Base-by-base conservation (phyloP, 92 coral and sea anemone species). In the Pocillopora grandis region DNA sequence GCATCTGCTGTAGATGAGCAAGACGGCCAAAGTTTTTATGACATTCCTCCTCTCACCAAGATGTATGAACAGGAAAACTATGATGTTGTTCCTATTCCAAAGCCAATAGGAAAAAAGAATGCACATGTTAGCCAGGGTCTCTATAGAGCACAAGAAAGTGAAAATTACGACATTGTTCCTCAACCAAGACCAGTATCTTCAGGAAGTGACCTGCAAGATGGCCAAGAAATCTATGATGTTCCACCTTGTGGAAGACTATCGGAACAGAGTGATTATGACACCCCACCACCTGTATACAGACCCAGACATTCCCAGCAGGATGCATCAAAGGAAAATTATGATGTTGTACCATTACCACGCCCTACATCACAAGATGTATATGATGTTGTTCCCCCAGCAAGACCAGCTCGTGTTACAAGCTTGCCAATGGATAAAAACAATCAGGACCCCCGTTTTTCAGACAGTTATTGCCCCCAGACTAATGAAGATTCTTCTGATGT, bases 161-260 rank as follows among this genome's bases (percentile, higher is more conserved):
- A 89, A 76, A 89, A 58, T 48, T 91, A 91, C 80, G 94, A 90
- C 75, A 76, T 42, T 23, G 88, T 90, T 33, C 95, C 95, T 55
- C 80, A 74, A 48, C 83, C 84, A n/a, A 76, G 86, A 20, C 72
- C 80, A 42, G 75, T 62, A 68, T 83, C 77, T 19, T 64, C 74
- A 21, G 36, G 19, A 19, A 65, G 85, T 18, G 21, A 33, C 21
- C 7, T 49, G 16, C n/a, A 58, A 33, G 49, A 56, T 80, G 67
- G 76, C 11, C 76, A 80, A 67, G 60, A n/a, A 15, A 31, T 48
- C 13, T 59, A 20, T 14, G 87, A 75, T 64, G 57, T 7, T 35
- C 74, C 52, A 60, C 73, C 62, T 12, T 0, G 7, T 48, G 80
- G 63, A 57, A 75, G 62, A 21, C 31, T 10, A 14, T 75, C 72